phyloP scores from a whole-genome alignment of 2,888 invertebrate species.

The Macroteleia sp. region DNA sequence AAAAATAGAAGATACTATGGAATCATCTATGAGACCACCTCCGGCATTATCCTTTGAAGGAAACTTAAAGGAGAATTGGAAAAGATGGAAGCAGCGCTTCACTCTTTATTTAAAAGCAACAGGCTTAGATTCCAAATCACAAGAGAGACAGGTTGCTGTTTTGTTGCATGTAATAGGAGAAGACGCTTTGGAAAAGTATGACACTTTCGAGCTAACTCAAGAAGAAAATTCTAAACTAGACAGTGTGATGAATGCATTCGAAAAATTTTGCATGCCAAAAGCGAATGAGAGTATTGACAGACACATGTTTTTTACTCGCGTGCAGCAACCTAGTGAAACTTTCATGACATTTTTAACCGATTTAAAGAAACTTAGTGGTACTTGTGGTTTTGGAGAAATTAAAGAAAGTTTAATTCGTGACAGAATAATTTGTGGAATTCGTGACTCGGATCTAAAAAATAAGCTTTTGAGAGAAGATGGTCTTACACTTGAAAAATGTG shows the following conservation, averaged over 20 bases:
- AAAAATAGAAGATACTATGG: slow-evolving; percentile 10
- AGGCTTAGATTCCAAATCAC: slow-evolving; percentile 61
- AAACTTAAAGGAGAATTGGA: slow-evolving; percentile 68
- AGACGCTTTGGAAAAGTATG: slow-evolving; percentile 69
- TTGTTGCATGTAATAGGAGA: slow-evolving; percentile 69
- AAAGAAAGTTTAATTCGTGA: slow-evolving; percentile 58
- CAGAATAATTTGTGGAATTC: slow-evolving; percentile 47
- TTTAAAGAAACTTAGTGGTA: slow-evolving; percentile 50
- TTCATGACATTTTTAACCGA: slow-evolving; percentile 51
- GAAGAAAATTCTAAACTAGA: slow-evolving; percentile 46
- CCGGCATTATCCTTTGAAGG: slow-evolving; percentile 51
- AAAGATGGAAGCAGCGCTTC: slow-evolving; percentile 68
- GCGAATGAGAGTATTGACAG: slow-evolving; percentile 60
- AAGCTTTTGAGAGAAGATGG: slow-evolving; percentile 41
- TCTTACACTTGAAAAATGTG: slow-evolving; percentile 31
- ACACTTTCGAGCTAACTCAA: slow-evolving; percentile 66
- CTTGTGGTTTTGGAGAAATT: slow-evolving; percentile 62
- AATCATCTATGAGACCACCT: slow-evolving; percentile 49
- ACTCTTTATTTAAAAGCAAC: slow-evolving; percentile 67
- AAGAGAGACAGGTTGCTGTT: slow-evolving; percentile 67
- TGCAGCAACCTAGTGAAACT: slow-evolving; percentile 56
- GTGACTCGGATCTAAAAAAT: slow-evolving; percentile 38
- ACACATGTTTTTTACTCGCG: slow-evolving; percentile 66
- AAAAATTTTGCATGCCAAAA: slow-evolving; percentile 57
- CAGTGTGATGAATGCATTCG: slow-evolving; percentile 64